Conservation (phyloP, 2,113 vertebrate genomes). For the Mola mola region DNA sequence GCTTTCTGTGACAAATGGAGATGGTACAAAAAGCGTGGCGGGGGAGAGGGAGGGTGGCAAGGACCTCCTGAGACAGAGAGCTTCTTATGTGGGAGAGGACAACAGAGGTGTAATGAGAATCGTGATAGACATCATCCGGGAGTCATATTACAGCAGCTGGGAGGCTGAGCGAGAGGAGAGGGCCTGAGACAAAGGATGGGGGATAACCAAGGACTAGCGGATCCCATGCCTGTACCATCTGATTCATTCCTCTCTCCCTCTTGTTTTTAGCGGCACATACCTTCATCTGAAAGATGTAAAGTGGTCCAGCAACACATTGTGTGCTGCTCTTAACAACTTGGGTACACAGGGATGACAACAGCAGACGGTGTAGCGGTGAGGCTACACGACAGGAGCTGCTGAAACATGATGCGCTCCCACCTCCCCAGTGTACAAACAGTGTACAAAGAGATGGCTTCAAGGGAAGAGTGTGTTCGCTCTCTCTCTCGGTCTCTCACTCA, state of each 20-base stretch:
- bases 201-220: conserved; percentile 16
- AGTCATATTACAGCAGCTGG: conserved; percentile 59
- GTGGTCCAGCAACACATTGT: conserved; percentile 26
- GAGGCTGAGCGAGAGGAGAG: conserved; percentile 24
- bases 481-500: no score
- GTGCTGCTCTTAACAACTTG: conserved; percentile 46
- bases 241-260: conserved; percentile 41
- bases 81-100: conserved; percentile 55
- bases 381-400: conserved; percentile 43
- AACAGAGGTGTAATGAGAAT: conserved; percentile 61
- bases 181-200: conserved; percentile 33
- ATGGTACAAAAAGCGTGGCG: conserved; percentile 4
- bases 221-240: conserved; percentile 16
- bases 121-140: conserved; percentile 63
- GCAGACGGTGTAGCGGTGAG: conserved; percentile 41
- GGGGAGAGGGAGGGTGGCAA: conserved; percentile 1
- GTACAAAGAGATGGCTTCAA: conserved; percentile 56
- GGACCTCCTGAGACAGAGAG: conserved; percentile 45
- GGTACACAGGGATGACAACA: conserved; percentile 42
- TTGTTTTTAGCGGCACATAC: conserved; percentile 37
- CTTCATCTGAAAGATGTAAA: conserved; percentile 45
- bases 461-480: conserved; percentile 33
- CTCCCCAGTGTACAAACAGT: conserved; percentile 69
- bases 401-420: conserved; percentile 67
- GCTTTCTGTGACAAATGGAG: conserved; percentile 29